phyloP scores from a whole-genome alignment of 2,113 vertebrate species.

The Tetraodon nigroviridis region DNA sequence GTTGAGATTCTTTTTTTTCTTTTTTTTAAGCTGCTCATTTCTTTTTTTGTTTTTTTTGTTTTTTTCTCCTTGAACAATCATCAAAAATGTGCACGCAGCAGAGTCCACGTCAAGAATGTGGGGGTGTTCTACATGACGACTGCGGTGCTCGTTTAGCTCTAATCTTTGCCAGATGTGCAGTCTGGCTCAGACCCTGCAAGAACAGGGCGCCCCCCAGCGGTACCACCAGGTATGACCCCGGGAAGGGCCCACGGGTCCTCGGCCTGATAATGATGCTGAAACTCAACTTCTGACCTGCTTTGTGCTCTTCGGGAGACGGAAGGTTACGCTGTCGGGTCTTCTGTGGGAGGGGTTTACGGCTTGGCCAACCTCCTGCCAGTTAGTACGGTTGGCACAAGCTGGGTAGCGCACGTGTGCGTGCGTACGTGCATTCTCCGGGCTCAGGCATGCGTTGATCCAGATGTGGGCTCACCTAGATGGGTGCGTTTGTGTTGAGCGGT shows the following conservation, averaged over 20 bases:
- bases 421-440: conserved; percentile 27
- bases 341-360: conserved; percentile 16
- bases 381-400: conserved; percentile 41
- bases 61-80: conserved; percentile 57
- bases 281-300: not conserved
- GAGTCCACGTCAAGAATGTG: conserved; percentile 55
- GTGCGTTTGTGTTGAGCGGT: conserved; percentile 22
- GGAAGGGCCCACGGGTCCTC: conserved; percentile 43
- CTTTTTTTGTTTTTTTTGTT: conserved; percentile 23
- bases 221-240: conserved; percentile 9
- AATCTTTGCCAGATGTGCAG: conserved; percentile 72
- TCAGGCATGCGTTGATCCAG: conserved; percentile 29
- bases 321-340: not conserved
- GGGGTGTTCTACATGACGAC: conserved; percentile 66
- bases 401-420: conserved; percentile 13
- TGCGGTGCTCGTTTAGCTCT: conserved; percentile 62
- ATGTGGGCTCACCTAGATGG: conserved; percentile 35
- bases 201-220: conserved; percentile 59
- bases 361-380: conserved; percentile 57
- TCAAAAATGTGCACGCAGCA: conserved; percentile 20
- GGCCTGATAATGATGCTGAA: too few relatives aligned
- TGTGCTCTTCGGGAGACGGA: not conserved
- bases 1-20: conserved; percentile 4
- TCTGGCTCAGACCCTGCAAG: conserved; percentile 47
- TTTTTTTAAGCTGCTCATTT: conserved; percentile 46